A percentile compares a stretch with the other conserved stretches of the same genome.
Conservation (phyloP, 2,113 vertebrate genomes). For the Hippolais icterina region DNA sequence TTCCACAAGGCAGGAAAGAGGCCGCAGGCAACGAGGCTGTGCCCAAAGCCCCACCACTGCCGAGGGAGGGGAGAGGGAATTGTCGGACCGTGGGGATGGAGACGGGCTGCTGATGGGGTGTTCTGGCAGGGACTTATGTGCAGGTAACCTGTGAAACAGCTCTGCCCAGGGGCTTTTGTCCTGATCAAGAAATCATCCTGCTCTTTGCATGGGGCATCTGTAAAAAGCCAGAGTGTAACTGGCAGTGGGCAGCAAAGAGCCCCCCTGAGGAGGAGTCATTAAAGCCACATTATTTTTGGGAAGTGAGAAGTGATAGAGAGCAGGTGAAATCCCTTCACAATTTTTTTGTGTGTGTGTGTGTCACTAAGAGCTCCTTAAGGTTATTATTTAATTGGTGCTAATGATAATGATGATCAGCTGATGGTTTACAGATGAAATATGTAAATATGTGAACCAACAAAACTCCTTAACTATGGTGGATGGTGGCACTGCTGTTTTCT, state of each 20-base stretch:
- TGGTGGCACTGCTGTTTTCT: background rate
- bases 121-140: background rate
- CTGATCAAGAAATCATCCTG: background rate
- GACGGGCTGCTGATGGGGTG: fast-evolving
- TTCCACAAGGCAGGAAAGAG: background rate
- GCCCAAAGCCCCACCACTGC: background rate
- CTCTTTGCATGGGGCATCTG: background rate
- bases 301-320: background rate
- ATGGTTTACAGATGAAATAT: background rate
- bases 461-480: background rate
- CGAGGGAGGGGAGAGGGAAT: fast-evolving
- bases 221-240: background rate
- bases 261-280: background rate
- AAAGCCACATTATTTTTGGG: background rate
- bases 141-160: background rate
- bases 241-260: background rate
- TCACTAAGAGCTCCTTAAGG: background rate
- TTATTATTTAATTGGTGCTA: background rate
- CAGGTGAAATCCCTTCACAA: background rate
- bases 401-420: background rate
- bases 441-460: background rate
- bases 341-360: background rate
- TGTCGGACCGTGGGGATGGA: background rate
- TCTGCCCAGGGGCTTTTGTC: background rate
- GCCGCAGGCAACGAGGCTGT: background rate